Base-by-base conservation (phyloP, 2,113 vertebrate species). In the Raja brachyura region DNA sequence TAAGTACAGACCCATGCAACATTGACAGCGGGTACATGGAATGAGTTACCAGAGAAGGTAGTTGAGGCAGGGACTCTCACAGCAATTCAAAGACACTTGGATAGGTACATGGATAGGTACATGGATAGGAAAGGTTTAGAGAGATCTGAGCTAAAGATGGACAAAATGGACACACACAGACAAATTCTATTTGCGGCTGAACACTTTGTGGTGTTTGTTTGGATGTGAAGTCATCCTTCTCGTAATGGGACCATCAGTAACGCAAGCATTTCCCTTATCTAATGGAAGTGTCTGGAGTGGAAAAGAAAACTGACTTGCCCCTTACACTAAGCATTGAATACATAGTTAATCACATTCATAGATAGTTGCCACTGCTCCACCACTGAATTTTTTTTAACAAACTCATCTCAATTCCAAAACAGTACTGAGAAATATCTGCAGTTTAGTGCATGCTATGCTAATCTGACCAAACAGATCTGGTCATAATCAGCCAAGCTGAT, bases 161-260 rank as follows among this genome's bases (percentile, higher is more conserved):
- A 48, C 3, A 48, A 48, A 48, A 48, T 48, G 39, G 0, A 48
- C 39, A 48, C 39, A 48, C 0, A 48, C 1, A 48, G 1, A 48
- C 88, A 70, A 73, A 92, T 92, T 73, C 90, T 68, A 92, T 54
- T 39, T 28, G 33, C 31, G 14, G 70, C 66, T 92, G 90, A 54
- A 31, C 10, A 92, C 90, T 54, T 73, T 48, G 39, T 92, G 33
- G 9, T 33, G 28, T 1, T 73, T 92, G 56, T 54, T 70, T 92
- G 33, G 39, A 70, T 74, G 20, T 92, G 66, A 31, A 39, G 18
- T 11, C 66, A 7, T 22, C 54, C 54, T 59, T 59, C 20, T 33
- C n/a, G 4, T 33, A 31, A 4, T 73, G 13, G 20, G 11, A 13
- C 10, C 33, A 33, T 9, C 39, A 73, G 4, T 10, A 48, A 25